Conservation (phyloP, 2,888 invertebrate genomes). For the Itoplectis maculator region DNA sequence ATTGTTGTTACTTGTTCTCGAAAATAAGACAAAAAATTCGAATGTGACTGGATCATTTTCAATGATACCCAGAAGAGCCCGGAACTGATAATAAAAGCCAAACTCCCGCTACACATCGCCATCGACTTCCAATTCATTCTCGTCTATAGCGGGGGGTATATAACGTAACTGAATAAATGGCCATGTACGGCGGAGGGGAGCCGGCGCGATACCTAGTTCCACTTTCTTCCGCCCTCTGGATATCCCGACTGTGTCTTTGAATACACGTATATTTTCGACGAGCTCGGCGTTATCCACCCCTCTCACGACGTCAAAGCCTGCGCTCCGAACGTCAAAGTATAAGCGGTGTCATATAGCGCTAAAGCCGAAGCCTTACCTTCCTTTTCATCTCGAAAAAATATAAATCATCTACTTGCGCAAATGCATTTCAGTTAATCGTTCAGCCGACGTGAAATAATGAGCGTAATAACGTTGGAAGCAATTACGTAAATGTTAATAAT, state of each 20-base stretch:
- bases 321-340: not conserved
- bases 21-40: not conserved
- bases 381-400: conserved; percentile 9
- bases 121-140: not conserved
- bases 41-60: not conserved
- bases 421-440: conserved; percentile 2
- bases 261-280: conserved; percentile 3
- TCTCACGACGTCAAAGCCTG: not conserved
- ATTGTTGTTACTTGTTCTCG: too few species aligned
- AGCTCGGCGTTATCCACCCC: conserved; percentile 1
- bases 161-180: conserved; percentile 10
- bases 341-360: not conserved
- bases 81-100: not conserved
- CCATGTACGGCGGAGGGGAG: not conserved
- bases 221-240: not conserved
- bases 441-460: not conserved
- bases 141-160: not conserved
- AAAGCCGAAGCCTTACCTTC: not conserved
- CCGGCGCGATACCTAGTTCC: not conserved
- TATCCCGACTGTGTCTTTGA: not conserved
- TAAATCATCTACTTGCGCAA: not conserved
- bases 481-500: not conserved
- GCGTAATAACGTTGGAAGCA: not conserved
- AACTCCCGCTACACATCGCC: not conserved
- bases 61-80: not conserved